Percentiles rank a stretch among this genome's conserved stretches.
Conservation (phyloP, 2,797 vertebrate genomes). For the Alosa sapidissima region DNA sequence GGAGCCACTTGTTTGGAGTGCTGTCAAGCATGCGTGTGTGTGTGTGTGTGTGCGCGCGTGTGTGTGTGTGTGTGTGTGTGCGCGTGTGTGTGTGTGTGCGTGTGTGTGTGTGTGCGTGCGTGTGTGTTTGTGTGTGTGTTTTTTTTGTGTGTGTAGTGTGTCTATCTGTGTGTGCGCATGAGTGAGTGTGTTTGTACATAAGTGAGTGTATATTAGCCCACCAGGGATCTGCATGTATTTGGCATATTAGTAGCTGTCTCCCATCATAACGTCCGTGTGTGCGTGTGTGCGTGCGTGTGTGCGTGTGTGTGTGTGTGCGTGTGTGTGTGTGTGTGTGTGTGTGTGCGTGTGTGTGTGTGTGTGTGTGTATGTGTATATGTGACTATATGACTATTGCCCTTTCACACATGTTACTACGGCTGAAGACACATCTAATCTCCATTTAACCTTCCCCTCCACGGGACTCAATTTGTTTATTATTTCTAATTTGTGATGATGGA, state of each 20-base stretch:
- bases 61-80: not conserved
- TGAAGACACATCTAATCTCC: too few relatives aligned
- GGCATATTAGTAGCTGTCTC: not conserved
- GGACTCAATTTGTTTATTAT: not conserved
- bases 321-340: not conserved
- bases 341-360: not conserved
- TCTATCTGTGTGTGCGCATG: not conserved
- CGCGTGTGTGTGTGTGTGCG: not conserved
- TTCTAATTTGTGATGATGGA: not conserved
- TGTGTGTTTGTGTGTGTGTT: not conserved
- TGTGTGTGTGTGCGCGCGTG: not conserved
- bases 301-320: not conserved
- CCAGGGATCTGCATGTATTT: not conserved
- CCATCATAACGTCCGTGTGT: not conserved
- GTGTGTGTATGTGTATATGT: not conserved
- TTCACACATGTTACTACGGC: not conserved
- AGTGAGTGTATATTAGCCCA: slow-evolving; percentile 18
- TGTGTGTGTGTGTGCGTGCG: not conserved
- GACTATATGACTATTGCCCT: not conserved
- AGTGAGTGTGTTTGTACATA: not conserved
- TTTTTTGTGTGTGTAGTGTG: not conserved
- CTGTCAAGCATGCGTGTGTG: slow-evolving; percentile 11
- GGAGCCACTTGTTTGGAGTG: slow-evolving; percentile 18
- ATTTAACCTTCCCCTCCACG: too few relatives aligned
- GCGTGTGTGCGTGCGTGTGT: not conserved